Base-by-base conservation (phyloP, 2,113 vertebrate species). In the Tringa solitaria region DNA sequence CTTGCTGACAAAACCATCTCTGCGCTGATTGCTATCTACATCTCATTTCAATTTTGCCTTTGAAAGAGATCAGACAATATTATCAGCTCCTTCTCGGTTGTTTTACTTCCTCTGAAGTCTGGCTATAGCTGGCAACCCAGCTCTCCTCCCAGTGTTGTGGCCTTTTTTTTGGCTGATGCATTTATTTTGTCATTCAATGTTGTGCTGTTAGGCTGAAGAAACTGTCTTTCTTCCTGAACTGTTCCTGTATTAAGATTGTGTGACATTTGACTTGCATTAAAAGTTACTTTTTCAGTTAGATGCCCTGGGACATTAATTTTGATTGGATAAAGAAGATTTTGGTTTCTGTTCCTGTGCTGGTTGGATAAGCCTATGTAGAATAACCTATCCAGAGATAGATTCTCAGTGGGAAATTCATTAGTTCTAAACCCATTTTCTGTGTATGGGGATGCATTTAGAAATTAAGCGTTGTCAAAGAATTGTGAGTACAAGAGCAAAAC, bases 21-120 rank as follows among this genome's bases (percentile, higher is more conserved):
- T 12, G 56, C 28, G 12, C 57, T 72, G 95, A 95, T 96, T 45
- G 20, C 46, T 79, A 90, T 95, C 96, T 96, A 59, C 64, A 56
- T 70, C 59, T 81, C 89, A 69, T 93, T 93, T 90, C 88, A 86
- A 8, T 69, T 96, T 97, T 94, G 89, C 50, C 54, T 97, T 90
- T 95, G 89, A 96, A 96, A 41, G 83, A 63, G 48, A 53, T 97
- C 93, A 95, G 69, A 57, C 35, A 87, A 50, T 45, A 76, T 89
- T 94, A 95, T 84, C 82, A 94, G 41, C 48, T 76, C 69, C 88
- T 95, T 79, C 67, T 77, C 3, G 2, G 59, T 60, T 81, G 68
- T 93, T 96, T 95, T 65, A 59, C 43, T 95, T 95, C 87, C 84
- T 96, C 82, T 89, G 72, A 95, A 92, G 84, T 83, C 65, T 89